Evolutionary conservation across 2,113 vertebrate species (phyloP).

Genomic region (Antigone vipio): DNA sequence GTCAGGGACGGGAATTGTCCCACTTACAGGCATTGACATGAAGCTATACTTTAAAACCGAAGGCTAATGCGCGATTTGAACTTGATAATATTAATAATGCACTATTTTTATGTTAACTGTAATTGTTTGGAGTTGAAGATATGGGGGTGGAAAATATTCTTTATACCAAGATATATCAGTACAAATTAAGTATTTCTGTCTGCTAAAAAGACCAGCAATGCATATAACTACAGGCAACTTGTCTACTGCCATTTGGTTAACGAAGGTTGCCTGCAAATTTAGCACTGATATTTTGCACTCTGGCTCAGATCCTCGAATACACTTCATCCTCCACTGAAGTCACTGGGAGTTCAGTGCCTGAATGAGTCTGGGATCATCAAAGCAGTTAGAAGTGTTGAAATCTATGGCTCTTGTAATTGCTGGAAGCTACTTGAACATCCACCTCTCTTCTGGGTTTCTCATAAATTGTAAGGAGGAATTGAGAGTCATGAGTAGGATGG

Average conservation of each 20-base stretch:
- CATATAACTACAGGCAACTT: neutral
- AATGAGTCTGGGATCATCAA: neutral
- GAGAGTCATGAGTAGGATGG: neutral
- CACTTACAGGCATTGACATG: neutral
- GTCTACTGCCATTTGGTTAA: neutral
- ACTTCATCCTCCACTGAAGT: neutral
- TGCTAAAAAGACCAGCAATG: neutral
- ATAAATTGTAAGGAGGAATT: neutral
- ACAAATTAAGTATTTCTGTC: neutral
- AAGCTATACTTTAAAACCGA: neutral
- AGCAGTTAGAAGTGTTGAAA: neutral
- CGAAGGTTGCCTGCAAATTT: neutral
- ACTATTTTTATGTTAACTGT: neutral
- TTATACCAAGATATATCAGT: neutral
- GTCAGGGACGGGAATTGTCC: conserved; percentile 8
- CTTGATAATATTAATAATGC: neutral
- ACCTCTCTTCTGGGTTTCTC: neutral
- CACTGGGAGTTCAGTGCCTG: neutral
- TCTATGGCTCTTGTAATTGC: rapidly evolving
- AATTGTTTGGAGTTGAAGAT: neutral
- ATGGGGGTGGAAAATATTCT: neutral
- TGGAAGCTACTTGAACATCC: neutral
- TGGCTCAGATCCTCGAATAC: neutral
- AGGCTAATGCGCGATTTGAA: neutral
- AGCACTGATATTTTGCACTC: neutral